Base-by-base conservation (phyloP, 35 echinoderm and acorn worm genomes). In the Apostichopus japonicus region DNA sequence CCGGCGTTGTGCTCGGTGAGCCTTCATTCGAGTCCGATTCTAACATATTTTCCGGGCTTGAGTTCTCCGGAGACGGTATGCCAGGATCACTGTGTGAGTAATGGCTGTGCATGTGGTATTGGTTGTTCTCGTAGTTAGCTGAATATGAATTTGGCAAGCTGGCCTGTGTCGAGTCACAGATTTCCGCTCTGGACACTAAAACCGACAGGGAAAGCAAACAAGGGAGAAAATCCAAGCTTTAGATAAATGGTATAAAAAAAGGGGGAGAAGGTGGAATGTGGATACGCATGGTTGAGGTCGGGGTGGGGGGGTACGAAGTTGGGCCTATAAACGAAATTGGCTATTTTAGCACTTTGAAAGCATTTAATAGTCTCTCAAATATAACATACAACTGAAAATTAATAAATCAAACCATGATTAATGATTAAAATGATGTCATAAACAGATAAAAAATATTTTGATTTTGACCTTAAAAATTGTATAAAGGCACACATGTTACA, bases 41-140 rank as follows among this genome's bases (percentile, higher is more conserved):
- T 72, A 97, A 81, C 17, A 97, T 94, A 75, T 93, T 91, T 77
- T 97, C 96, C 3, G 92, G 92, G 24, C 93, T 91, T 7, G 96
- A 94, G 53, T 92, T 97, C 23, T 97, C 96, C 21, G 93, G 92
- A 5, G 96, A 88, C 5, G 93, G 92, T 19, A 86, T 87, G 33
- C 91, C 94, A 19, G 90, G 90, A 16, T 95, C 83, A 62, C 94
- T 95, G 15, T 78, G 84, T 10, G 86, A 53, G n/a, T 90, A 94
- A 54, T 88, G 75, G 56, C 19, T 93, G 80, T 93, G 54, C 53
- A 78, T 91, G 90, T 91, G 71, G 63, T 94, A 90, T 23, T 83
- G 93, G 8, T 65, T 91, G 53, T 25, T 79, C 23, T 91, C 79
- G 90, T 90, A 90, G 10, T 55, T 86, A 65, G 58, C 58, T 71